phyloP scores from a whole-genome alignment of 2,113 vertebrate species.

The Heterotis niloticus region DNA sequence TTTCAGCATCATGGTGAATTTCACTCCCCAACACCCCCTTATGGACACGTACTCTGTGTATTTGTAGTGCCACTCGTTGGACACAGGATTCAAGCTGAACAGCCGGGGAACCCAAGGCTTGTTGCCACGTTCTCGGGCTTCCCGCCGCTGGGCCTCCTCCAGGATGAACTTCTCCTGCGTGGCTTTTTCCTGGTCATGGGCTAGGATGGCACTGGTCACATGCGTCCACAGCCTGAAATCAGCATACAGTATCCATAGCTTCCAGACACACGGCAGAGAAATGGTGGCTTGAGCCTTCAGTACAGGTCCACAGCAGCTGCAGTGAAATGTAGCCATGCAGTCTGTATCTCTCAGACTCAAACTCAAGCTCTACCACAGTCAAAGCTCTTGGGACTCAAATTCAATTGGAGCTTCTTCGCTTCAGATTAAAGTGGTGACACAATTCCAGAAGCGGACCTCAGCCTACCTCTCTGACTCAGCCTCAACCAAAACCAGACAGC shows the following conservation, averaged over 20 bases:
- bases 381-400: constrained; percentile 68
- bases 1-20: no score
- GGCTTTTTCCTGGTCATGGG: constrained; percentile 81
- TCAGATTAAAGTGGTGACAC: no score
- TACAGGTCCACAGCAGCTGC: no score
- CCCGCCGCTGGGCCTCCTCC: constrained; percentile 83
- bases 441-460: no score
- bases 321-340: no score
- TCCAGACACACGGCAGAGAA: neutral
- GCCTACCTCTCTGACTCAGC: constrained; percentile 31
- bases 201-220: constrained; percentile 82
- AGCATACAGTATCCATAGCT: neutral
- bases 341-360: no score
- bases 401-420: constrained; percentile 29
- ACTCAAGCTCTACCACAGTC: no score
- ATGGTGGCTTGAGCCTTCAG: neutral
- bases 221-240: constrained; percentile 81
- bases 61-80: constrained; percentile 81
- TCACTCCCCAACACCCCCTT: neutral
- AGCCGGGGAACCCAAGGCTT: constrained; percentile 71
- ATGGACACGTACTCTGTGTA: constrained; percentile 70
- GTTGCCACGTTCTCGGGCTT: constrained; percentile 71
- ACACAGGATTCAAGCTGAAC: constrained; percentile 68
- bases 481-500: no score
- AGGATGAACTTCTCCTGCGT: constrained; percentile 85